These are phyloP conservation scores for Lucinisca nassula DNA, from an alignment of 2,888 invertebrate genomes.

Conservation along the genomic window DNA sequence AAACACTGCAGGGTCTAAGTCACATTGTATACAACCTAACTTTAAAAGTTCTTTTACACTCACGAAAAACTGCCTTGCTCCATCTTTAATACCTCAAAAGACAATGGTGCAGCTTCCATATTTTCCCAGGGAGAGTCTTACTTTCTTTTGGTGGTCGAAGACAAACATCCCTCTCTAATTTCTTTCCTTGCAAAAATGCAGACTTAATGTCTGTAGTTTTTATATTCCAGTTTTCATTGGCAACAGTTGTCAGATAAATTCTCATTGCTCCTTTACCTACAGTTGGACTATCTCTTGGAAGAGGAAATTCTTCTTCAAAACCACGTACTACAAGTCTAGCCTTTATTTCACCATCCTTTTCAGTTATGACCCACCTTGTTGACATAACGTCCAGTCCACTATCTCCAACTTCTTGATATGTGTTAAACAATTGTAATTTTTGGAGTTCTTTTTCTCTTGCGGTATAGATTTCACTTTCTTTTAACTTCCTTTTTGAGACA, in stretches of 20 bases:
- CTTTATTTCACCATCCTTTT: slow-evolving; percentile 42
- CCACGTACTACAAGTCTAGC: slow-evolving; percentile 67
- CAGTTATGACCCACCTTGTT: slow-evolving; percentile 55
- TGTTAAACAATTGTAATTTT: not conserved
- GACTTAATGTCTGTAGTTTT: slow-evolving; percentile 69
- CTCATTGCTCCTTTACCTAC: slow-evolving; percentile 50
- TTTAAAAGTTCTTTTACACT: slow-evolving; percentile 63
- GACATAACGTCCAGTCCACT: slow-evolving; percentile 42
- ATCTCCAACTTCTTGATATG: not conserved
- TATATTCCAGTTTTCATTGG: slow-evolving; percentile 55
- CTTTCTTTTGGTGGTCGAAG: slow-evolving; percentile 61
- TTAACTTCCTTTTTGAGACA: not conserved
- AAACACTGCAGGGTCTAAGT: slow-evolving; percentile 69
- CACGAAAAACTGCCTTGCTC: slow-evolving; percentile 65
- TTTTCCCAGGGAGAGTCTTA: not conserved
- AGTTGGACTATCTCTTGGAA: slow-evolving; percentile 46
- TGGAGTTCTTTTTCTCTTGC: not conserved
- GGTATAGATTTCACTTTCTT: not conserved
- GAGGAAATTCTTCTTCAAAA: slow-evolving; percentile 45
- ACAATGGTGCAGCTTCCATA: slow-evolving; percentile 70
- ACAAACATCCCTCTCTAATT: slow-evolving; percentile 58
- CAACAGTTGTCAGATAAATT: slow-evolving; percentile 51
- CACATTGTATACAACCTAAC: slow-evolving; percentile 59
- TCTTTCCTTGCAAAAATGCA: slow-evolving; percentile 68
- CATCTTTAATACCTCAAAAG: slow-evolving; percentile 69